Evolutionary conservation across 2,797 vertebrate species (phyloP), one percentile per base, ranked within the genome.

Genomic region (Phoeniculus purpureus): DNA sequence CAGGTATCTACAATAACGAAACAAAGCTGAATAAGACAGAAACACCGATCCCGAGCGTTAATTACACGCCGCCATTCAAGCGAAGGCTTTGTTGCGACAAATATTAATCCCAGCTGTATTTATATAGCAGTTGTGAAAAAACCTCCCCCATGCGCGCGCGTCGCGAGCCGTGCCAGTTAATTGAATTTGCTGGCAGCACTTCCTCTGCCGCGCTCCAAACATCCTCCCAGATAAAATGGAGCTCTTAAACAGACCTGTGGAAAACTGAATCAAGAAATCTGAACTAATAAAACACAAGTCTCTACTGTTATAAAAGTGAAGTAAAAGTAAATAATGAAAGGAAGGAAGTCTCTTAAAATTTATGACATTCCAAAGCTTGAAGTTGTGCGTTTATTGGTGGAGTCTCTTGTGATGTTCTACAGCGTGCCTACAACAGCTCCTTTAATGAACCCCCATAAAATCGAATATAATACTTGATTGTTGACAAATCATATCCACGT

Each of bases 401-500:
- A 97, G 97, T 97, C 97, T 98, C 97, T 98, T 99, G 98, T 98
- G 98, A 99, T 98, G 98, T 98, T 98, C 97, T 96, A 97, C 98
- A 98, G 98, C 87, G 97, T 85, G 96, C 97, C 97, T 96, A 98
- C 98, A 97, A 98, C 97, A 96, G 97, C 96, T 92, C 97, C 96
- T 98, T 98, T 98, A 98, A 99, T 98, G 98, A 98, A 98, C 97
- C 91, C 97, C 96, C 97, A 98, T 99, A 98, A 99, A 99, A 97
- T 95, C 96, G 95, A 96, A 97, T 97, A 97, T 97, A 98, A 97
- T 97, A 98, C 98, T 98, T 97, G 96, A 98, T 97, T 98, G 98
- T 98, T 96, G 96, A 98, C 97, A 98, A 98, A 98, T 98, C 97
- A 97, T 97, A 97, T 73, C 77, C 94, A 95, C 92, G 96, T 92